Conservation (phyloP, 2,113 vertebrate species). For the Perccottus glenii region DNA sequence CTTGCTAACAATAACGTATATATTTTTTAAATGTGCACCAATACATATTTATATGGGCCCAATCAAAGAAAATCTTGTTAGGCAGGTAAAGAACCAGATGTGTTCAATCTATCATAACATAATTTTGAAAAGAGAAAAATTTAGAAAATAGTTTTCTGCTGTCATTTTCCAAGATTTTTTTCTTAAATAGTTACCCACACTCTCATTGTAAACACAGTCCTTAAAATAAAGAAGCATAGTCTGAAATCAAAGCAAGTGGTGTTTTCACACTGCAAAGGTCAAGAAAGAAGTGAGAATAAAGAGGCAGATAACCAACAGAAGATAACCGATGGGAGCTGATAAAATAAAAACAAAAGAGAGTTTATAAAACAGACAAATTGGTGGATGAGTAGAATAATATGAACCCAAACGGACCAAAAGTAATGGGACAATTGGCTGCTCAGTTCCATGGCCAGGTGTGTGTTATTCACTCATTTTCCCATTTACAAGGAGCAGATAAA, state of each 20-base stretch:
- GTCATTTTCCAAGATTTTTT: constrained; percentile 54
- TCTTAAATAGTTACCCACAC: constrained; percentile 49
- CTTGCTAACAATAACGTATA: too few relatives aligned
- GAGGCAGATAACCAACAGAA: constrained; percentile 37
- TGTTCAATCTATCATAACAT: constrained; percentile 18
- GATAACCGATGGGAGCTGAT: constrained; percentile 44
- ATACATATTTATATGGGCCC: too few relatives aligned
- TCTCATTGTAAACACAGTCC: constrained; percentile 24
- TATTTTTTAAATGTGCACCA: too few relatives aligned
- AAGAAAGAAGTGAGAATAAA: constrained; percentile 41
- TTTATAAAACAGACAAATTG: constrained; percentile 36
- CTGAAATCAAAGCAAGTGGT: constrained; percentile 45
- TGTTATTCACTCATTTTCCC: too few relatives aligned
- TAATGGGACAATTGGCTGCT: too few relatives aligned
- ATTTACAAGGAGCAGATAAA: too few relatives aligned
- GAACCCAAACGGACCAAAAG: constrained; percentile 24
- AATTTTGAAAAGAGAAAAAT: too few relatives aligned
- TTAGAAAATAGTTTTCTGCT: constrained; percentile 49
- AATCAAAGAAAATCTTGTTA: too few relatives aligned
- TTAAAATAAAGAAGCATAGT: constrained; percentile 49
- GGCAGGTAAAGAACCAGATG: too few relatives aligned
- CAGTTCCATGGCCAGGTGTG: too few relatives aligned
- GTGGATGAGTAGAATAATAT: constrained; percentile 25
- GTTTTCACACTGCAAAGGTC: constrained; percentile 68
- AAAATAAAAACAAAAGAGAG: constrained; percentile 39